A percentile compares a stretch with the other conserved stretches of the same genome.
Conservation (phyloP, 2,888 invertebrate species). For the Pristionchus exspectatus region DNA sequence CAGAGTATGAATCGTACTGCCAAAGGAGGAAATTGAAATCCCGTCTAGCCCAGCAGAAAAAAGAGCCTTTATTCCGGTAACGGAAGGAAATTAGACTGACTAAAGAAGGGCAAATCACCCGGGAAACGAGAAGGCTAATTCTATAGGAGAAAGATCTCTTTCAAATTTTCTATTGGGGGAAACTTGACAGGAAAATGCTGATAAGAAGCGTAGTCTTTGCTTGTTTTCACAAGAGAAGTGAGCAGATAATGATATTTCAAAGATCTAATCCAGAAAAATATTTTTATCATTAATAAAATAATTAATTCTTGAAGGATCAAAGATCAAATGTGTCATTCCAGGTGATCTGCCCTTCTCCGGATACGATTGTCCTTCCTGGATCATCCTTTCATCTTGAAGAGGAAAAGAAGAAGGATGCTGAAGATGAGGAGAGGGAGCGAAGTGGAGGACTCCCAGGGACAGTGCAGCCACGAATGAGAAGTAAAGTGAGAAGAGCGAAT, state of each 20-base stretch:
- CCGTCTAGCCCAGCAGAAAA: background rate
- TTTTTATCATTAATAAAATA: too few relatives aligned
- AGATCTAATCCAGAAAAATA: background rate
- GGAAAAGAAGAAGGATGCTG: conserved; percentile 10
- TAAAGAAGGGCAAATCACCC: background rate
- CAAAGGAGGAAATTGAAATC: background rate
- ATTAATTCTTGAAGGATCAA: background rate
- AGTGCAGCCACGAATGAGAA: background rate
- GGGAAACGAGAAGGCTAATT: background rate
- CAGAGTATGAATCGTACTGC: background rate
- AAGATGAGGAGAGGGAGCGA: conserved; percentile 38
- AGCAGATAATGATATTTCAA: background rate
- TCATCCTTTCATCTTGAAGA: background rate
- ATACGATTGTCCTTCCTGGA: conserved; percentile 12
- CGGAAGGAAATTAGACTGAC: background rate
- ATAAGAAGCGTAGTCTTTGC: background rate
- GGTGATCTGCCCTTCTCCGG: conserved; percentile 5
- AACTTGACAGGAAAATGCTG: background rate
- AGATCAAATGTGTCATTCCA: background rate
- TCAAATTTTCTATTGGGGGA: background rate
- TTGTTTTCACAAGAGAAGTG: background rate
- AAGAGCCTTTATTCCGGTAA: background rate
- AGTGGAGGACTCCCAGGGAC: conserved; percentile 38
- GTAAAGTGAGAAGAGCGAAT: conserved; percentile 29
- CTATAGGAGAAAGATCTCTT: background rate